Conservation (phyloP, 2,113 vertebrate genomes). For the Hucho hucho region DNA sequence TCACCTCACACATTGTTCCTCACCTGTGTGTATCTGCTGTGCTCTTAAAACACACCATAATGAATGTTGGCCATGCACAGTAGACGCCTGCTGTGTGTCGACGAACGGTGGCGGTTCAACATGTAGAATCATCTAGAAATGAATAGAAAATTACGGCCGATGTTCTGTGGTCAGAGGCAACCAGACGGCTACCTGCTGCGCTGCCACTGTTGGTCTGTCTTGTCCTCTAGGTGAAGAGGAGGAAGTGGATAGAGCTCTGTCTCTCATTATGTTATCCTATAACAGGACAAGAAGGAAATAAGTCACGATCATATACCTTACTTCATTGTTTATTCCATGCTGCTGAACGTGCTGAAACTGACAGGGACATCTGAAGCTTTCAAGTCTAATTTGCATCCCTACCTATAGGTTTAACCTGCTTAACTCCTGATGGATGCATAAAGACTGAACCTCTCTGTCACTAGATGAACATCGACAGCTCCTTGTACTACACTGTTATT, state of each 20-base stretch:
- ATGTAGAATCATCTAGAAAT: no score
- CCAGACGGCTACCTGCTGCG: no score
- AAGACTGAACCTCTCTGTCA: neutral
- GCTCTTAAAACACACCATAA: neutral
- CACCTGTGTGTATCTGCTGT: neutral
- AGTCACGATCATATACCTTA: conserved; percentile 10
- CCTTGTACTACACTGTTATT: neutral
- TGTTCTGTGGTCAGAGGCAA: no score
- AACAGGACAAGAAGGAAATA: conserved; percentile 4
- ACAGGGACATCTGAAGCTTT: conserved; percentile 22
- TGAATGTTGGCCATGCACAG: no score
- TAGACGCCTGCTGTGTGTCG: no score
- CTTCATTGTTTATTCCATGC: conserved; percentile 26
- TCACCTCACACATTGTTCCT: neutral
- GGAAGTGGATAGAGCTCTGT: conserved; percentile 13
- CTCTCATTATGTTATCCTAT: conserved; percentile 4
- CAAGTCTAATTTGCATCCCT: conserved; percentile 21
- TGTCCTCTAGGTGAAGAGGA: conserved; percentile 15
- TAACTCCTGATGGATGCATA: neutral
- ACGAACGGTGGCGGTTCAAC: no score
- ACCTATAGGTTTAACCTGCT: neutral
- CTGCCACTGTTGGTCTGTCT: no score
- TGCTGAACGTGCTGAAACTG: neutral
- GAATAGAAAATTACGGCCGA: no score
- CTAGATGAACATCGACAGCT: neutral